Evolutionary conservation across 2,888 invertebrate species (phyloP).

Genomic region (Hyposoter didymator): DNA sequence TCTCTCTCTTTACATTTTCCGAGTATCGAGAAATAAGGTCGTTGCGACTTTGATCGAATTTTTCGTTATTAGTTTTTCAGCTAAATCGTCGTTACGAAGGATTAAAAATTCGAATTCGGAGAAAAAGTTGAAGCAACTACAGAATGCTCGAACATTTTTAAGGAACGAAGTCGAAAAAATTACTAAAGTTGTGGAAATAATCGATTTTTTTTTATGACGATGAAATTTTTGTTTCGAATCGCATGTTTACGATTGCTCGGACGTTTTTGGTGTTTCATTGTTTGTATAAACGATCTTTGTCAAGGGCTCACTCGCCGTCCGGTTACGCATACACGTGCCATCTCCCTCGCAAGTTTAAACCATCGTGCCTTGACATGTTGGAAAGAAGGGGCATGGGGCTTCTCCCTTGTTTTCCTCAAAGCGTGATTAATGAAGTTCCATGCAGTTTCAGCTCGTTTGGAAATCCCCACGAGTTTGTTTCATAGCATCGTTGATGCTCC

Average conservation of each 20-base stretch:
- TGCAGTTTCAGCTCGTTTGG: slow-evolving; percentile 54
- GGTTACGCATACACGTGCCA: slow-evolving; percentile 61
- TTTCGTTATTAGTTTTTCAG: no score
- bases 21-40: no score
- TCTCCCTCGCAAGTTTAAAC: slow-evolving; percentile 27
- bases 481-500: slow-evolving; percentile 62
- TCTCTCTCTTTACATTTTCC: no score
- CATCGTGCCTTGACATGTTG: slow-evolving; percentile 20
- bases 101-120: no score
- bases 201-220: slow-evolving; percentile 62
- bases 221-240: slow-evolving; percentile 39
- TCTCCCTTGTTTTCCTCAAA: slow-evolving; percentile 47
- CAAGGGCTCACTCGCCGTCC: slow-evolving; percentile 37
- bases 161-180: slow-evolving; percentile 5
- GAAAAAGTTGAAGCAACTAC: no score
- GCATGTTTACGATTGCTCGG: slow-evolving; percentile 72
- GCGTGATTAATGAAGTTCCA: slow-evolving; percentile 78
- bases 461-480: slow-evolving; percentile 71
- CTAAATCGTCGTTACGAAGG: no score
- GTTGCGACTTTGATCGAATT: no score
- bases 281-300: slow-evolving; percentile 73
- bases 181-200: slow-evolving; percentile 41
- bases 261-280: slow-evolving; percentile 67
- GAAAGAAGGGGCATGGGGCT: slow-evolving; percentile 50
- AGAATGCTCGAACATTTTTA: no score